phyloP scores from a whole-genome alignment of 2,113 vertebrate genomes.

The Chrysemys picta region DNA sequence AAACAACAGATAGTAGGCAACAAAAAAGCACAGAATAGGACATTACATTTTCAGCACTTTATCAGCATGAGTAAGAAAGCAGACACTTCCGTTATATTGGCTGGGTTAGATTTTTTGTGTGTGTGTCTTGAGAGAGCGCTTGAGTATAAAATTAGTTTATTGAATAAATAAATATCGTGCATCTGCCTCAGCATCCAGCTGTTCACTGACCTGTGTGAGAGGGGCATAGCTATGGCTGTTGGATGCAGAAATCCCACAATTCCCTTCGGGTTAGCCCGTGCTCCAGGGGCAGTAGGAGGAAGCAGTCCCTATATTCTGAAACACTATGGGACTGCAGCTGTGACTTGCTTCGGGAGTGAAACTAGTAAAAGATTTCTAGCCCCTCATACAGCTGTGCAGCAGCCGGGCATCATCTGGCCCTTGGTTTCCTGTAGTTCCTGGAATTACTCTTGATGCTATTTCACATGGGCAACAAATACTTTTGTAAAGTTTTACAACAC shows the following conservation, averaged over 20 bases:
- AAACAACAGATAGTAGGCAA: not conserved
- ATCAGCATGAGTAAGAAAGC: not conserved
- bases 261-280: not conserved
- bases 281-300: not conserved
- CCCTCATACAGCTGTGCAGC: fast-evolving
- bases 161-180: not conserved
- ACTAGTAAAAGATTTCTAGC: not conserved
- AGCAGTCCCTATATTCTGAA: not conserved
- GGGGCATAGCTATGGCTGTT: not conserved
- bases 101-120: not conserved
- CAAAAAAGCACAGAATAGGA: not conserved
- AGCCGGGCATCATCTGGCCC: not conserved
- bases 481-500: not conserved
- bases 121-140: not conserved
- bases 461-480: not conserved
- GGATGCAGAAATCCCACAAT: not conserved
- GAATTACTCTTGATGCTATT: not conserved
- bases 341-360: fast-evolving
- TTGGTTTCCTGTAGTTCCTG: not conserved
- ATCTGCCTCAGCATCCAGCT: not conserved
- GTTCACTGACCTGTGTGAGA: not conserved
- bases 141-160: not conserved
- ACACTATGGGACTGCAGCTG: fast-evolving
- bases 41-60: not conserved
- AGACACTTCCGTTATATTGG: not conserved